Evolutionary conservation across 1,140 invertebrate species (phyloP).

Genomic region (Cyclina sinensis): DNA sequence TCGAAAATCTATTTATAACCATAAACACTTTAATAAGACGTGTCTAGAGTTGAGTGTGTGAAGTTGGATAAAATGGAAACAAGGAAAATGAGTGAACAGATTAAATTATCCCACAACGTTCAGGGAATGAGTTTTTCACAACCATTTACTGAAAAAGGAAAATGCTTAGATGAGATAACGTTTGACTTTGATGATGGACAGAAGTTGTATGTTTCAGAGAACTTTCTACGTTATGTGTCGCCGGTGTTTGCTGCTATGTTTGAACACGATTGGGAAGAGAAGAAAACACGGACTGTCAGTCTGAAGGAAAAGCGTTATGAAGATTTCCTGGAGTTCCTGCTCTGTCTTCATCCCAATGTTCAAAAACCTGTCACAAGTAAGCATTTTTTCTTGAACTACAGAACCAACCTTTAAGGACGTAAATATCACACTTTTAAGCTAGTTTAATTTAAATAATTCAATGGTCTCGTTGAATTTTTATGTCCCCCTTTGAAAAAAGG

Average conservation of each 20-base stretch:
- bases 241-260: neutral
- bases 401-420: no score
- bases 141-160: neutral
- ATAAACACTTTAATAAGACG: no score
- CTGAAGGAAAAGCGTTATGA: neutral
- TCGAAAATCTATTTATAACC: no score
- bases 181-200: constrained; percentile 2
- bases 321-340: neutral
- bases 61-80: no score
- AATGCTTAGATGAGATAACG: neutral
- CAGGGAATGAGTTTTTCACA: no score
- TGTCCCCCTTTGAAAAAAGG: no score
- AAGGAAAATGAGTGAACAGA: no score
- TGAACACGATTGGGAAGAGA: neutral
- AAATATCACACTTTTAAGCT: no score
- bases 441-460: no score
- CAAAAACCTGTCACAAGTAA: neutral
- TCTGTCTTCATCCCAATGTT: neutral
- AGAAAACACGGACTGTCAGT: neutral
- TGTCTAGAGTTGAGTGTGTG: no score
- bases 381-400: neutral
- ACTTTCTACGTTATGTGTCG: neutral
- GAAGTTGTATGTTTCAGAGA: constrained; percentile 13
- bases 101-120: no score
- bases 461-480: no score